These are phyloP conservation scores for Arnoldichthys spilopterus DNA, from an alignment of 2,797 vertebrate species.

Conservation along the genomic window DNA sequence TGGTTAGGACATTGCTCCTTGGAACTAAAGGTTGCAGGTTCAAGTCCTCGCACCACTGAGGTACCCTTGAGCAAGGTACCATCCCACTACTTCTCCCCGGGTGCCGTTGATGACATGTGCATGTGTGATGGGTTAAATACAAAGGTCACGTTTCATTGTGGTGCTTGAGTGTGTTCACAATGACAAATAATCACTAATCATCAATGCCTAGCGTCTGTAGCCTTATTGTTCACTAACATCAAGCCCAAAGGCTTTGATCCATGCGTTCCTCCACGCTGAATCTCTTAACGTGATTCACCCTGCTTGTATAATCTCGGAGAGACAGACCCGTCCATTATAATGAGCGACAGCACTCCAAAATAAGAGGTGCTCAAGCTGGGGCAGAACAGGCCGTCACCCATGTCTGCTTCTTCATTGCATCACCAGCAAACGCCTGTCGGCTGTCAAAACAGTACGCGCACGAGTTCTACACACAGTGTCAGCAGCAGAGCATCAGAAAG, in stretches of 20 bases:
- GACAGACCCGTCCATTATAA: slow-evolving; percentile 3
- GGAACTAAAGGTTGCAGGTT: too few species aligned
- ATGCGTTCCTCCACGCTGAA: slow-evolving; percentile 1
- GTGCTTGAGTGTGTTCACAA: too few species aligned
- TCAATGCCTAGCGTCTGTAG: not conserved
- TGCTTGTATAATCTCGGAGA: not conserved
- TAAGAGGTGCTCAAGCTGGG: not conserved
- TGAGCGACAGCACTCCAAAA: not conserved
- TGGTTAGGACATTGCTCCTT: too few species aligned
- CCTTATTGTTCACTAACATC: slow-evolving; percentile 6
- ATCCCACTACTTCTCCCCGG: too few species aligned
- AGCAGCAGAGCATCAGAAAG: slow-evolving; percentile 19
- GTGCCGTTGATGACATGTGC: too few species aligned
- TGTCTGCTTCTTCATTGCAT: not conserved
- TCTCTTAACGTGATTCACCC: slow-evolving; percentile 13
- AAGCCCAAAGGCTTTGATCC: not conserved
- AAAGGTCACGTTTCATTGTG: too few species aligned
- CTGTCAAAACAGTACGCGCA: slow-evolving; percentile 12
- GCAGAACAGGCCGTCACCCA: not conserved
- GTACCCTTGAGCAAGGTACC: too few species aligned
- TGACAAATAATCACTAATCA: too few species aligned
- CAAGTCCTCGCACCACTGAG: too few species aligned
- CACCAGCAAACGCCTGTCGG: not conserved
- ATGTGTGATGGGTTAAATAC: too few species aligned
- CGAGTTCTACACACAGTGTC: not conserved